Base-by-base conservation (phyloP, 2,888 invertebrate genomes). In the Hemithea aestivaria region DNA sequence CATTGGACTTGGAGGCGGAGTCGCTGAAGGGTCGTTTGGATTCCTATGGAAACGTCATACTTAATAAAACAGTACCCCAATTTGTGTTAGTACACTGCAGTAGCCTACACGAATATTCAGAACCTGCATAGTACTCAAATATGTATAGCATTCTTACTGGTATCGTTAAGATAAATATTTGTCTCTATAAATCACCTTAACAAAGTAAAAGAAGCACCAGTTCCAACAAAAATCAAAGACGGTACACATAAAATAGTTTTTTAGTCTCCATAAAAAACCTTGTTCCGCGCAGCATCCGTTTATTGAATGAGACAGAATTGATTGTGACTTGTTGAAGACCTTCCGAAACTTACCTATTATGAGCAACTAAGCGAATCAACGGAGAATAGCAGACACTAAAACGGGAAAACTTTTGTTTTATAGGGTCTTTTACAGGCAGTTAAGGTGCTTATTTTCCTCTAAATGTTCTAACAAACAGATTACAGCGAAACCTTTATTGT, bases 11-110 rank as follows among this genome's bases (percentile, higher is more conserved):
- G 62, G 94, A 89, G 68, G 92, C 66, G 85, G 85, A n/a, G 85
- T 87, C 1, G 85, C 85, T 8, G 67, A 87, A 66, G 72, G 87
- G 56, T 71, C 88, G 62, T 94, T 94, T 11, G 93, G 93, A 69
- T 93, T 93, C 45, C 93, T 93, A 51, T 23, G 30, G 21, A 33
- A 24, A 23, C 11, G n/a, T 16, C n/a, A 27, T 9, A 20, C 6
- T 27, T 12, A 8, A 16, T 5, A 8, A 5, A n/a, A 6, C 8
- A 3, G 9, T 7, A 9, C 3, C 7, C 21, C 7, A 21, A 12
- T 31, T 11, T 11, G 22, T 27, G 27, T 27, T n/a, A n/a, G n/a
- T n/a, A n/a, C n/a, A n/a, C n/a, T n/a, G n/a, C n/a, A n/a, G n/a
- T n/a, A n/a, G n/a, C n/a, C n/a, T n/a, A n/a, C n/a, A n/a, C n/a